Evolutionary conservation across 2,797 vertebrate species (phyloP), one percentile per base, ranked within the genome.

Genomic region (Macroramphosus scolopax): DNA sequence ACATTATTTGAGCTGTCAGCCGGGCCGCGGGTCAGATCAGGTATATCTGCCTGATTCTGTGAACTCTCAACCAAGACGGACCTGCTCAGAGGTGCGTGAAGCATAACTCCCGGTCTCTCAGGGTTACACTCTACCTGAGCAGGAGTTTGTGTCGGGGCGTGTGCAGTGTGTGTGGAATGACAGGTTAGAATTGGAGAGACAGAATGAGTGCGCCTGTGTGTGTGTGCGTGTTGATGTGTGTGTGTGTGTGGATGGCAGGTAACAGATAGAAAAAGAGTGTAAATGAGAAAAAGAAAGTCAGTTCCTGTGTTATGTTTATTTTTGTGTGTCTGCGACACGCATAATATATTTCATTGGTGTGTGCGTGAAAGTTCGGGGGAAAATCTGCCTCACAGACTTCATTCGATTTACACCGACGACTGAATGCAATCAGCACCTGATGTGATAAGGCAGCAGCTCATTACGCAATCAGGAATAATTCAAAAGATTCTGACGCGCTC

Each of bases 11-110:
- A 64, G 54, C 37, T 69, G 56, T 55, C 34, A 30, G 22, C 29
- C 38, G 25, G 38, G 49, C 70, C 61, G 58, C 59, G 60, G 61
- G 51, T 70, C 68, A 52, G 50, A 84, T 76, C 72, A 68, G 62
- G 79, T 80, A 52, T 55, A 59, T 48, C 54, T 41, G 52, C 75
- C 63, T 69, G 68, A 75, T 74, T 84, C 78, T 68, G 41, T 81
- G 53, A 82, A 68, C 63, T 63, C 72, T 74, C 58, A 73, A 51
- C 67, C 67, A 76, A 51, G 47, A 57, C 70, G 59, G 64, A 65
- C 76, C 41, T 70, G 50, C 45, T 71, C 51, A 59, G 52, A 71
- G 60, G 61, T 49, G 63, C 62, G 46, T 75, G 68, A 79, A 81
- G 69, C 60, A 63, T 52, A 65, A 49, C 62, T 60, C 39, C 51